Evolutionary conservation across 2,888 invertebrate genomes (phyloP).

Genomic region (Drosophila neutralis): DNA sequence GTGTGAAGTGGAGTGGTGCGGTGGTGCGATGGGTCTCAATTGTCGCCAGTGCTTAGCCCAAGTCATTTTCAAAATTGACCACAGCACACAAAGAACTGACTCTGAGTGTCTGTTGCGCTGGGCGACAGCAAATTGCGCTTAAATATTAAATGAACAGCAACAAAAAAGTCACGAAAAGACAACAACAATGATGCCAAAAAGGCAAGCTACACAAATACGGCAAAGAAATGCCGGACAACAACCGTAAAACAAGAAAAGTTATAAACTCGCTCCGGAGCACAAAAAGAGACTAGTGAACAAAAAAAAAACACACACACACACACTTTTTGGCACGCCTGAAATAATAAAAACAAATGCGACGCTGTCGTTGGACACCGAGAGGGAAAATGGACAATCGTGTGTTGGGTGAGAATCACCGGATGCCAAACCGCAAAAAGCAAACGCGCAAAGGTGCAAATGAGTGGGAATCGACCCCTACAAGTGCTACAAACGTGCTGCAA

Average conservation of each 20-base stretch:
- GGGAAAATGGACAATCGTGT: constrained; percentile 66
- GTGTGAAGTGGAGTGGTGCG: neutral
- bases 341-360: constrained; percentile 78
- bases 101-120: constrained; percentile 48
- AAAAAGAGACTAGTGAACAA: constrained; percentile 46
- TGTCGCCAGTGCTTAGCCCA: constrained; percentile 77
- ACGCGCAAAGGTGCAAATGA: constrained; percentile 81
- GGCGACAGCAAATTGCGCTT: constrained; percentile 77
- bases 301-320: constrained; percentile 64
- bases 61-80: constrained; percentile 81
- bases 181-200: constrained; percentile 12
- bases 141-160: constrained; percentile 79
- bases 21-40: constrained; percentile 54
- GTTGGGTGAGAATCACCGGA: constrained; percentile 54
- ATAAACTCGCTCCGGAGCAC: constrained; percentile 73
- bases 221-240: constrained; percentile 69
- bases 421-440: constrained; percentile 68
- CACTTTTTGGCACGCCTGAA: constrained; percentile 77
- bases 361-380: constrained; percentile 31
- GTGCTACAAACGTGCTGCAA: constrained; percentile 34
- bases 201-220: constrained; percentile 35
- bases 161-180: constrained; percentile 32
- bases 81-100: constrained; percentile 59
- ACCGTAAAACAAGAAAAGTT: constrained; percentile 79
- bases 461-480: constrained; percentile 34